Evolutionary conservation across 2,113 vertebrate species (phyloP), one percentile per base, ranked within the genome.

Genomic region (Hystrix cristata): DNA sequence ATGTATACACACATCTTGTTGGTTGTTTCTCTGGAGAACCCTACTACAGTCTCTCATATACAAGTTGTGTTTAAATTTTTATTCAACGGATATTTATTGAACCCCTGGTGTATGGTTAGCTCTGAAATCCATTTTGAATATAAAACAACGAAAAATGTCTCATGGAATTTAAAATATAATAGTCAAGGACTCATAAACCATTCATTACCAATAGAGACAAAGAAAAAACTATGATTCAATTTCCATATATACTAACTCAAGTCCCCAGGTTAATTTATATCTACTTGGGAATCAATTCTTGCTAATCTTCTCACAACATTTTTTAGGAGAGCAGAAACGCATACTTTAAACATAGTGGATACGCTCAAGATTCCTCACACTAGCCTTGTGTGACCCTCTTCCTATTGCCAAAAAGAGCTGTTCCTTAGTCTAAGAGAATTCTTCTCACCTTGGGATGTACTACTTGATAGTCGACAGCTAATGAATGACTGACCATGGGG

Each of bases 281-380:
- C 15, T 89, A 19, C 25, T 87, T 78, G 25, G 34, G 5, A 80
- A 11, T 59, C 21, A 10, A 18, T 46, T 74, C 14, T 14, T 90
- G 6, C 43, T 13, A 5, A 64, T 57, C 46, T 43, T 72, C 23
- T 6, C 69, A 29, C 11, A 53, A 13, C 31, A 13, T 29, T 60
- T 82, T 69, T 34, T 23, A 46, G 31, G 0, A 57, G 11, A 79
- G 4, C 14, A 57, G 38, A 59, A 84, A 31, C 5, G 27, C 10
- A 0, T 12, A 14, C 27, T 27, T 7, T 12, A 10, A 15, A 14
- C 0, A 19, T 1, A 48, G 55, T 6, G 2, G 38, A 60, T 4
- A n/a, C 43, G 15, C 9, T 1, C 11, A 82, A 82, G 81, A 53
- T 72, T 18, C 67, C 5, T 3, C 34, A 2, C 14, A 16, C n/a